Evolutionary conservation across 2,113 vertebrate species (phyloP), one percentile per base, ranked within the genome.

Genomic region (Manacus vitellinus): DNA sequence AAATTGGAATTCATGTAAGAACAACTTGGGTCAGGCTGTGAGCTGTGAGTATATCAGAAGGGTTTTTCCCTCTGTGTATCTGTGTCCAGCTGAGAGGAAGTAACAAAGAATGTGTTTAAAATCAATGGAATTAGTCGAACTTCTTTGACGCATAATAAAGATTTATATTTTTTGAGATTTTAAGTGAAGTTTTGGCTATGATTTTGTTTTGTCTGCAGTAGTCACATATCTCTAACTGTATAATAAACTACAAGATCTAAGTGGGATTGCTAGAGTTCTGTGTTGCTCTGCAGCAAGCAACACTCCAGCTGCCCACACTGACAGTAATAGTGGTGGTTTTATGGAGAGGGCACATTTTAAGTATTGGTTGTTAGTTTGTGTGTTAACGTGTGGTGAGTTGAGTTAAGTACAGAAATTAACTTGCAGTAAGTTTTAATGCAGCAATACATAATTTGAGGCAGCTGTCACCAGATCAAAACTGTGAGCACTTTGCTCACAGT

Each of bases 61-160:
- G 80, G 66, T 15, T 93, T 95, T 96, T 39, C 76, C 79, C 90
- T 93, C 77, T 75, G 61, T n/a, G 24, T 88, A 63, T 95, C 76
- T 91, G 31, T 55, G 91, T 95, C 91, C 88, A 95, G 88, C 96
- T 94, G 94, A 94, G 80, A 96, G 88, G 85, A 96, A 91, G 76
- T 93, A 81, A 59, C 65, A 78, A 96, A 92, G 68, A 94, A 94
- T 94, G 88, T 96, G 88, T 95, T 95, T 96, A 91, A 95, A 94
- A 96, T 96, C 80, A 92, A 72, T 81, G 87, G 89, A 93, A 92
- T 96, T 94, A 91, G 90, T 92, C 7, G 2, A 94, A 90, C 52
- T 91, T 87, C 61, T 94, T 92, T 91, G 95, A 91, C 30, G 41
- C 66, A 35, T 65, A 78, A 74, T 84, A 81, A 95, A 96, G 75